Percentiles rank a stretch among this genome's conserved stretches.
phyloP scores from a whole-genome alignment of 2,113 vertebrate species.

The Mustela nigripes region DNA sequence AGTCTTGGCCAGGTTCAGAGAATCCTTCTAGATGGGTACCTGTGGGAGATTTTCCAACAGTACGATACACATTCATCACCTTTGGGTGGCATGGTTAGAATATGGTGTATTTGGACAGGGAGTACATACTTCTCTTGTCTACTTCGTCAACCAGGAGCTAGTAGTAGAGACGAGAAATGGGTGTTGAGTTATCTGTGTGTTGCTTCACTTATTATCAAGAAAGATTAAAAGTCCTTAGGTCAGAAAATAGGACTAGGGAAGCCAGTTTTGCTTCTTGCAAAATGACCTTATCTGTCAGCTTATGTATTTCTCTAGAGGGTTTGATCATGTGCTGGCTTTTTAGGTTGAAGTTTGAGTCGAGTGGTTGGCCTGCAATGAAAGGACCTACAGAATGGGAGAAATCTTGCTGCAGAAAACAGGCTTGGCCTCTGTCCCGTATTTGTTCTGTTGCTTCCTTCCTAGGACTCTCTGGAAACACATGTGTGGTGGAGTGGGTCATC shows the following conservation, averaged over 20 bases:
- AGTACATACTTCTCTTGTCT: neutral
- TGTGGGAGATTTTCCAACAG: neutral
- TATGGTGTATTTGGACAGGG: neutral
- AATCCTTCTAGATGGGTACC: neutral
- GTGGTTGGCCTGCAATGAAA: neutral
- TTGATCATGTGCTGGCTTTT: neutral
- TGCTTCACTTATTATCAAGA: neutral
- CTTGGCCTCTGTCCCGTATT: neutral
- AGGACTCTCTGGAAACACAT: neutral
- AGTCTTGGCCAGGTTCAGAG: neutral
- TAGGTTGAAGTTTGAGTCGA: neutral
- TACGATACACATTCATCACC: neutral
- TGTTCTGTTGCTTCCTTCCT: neutral
- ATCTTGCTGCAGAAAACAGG: neutral
- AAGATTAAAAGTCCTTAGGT: neutral
- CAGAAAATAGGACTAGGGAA: constrained; percentile 8
- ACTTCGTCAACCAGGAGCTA: neutral
- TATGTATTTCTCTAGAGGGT: neutral
- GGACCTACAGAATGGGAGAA: neutral
- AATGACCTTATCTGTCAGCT: neutral
- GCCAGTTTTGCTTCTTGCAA: constrained; percentile 1
- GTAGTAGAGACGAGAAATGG: neutral
- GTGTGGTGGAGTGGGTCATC: neutral
- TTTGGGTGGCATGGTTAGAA: neutral
- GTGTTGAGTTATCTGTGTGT: neutral